phyloP scores from a whole-genome alignment of 2,113 vertebrate species.

The Grammomys dolichurus region DNA sequence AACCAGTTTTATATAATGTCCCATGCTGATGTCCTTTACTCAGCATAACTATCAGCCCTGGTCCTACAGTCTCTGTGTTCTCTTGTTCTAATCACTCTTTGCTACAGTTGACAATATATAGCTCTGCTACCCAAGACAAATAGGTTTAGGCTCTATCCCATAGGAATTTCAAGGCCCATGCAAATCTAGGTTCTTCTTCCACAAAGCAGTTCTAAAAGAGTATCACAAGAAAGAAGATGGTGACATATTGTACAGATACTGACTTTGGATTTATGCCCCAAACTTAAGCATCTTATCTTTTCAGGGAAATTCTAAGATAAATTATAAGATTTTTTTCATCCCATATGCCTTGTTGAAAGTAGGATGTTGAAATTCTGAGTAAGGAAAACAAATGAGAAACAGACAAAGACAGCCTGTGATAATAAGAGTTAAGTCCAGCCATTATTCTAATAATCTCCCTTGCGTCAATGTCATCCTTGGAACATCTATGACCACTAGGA shows the following conservation, averaged over 20 bases:
- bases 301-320: not conserved
- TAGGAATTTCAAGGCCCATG: not conserved
- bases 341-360: not conserved
- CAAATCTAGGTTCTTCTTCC: not conserved
- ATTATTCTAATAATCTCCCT: not conserved
- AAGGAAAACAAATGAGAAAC: constrained; percentile 13
- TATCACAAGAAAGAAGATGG: not conserved
- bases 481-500: not conserved
- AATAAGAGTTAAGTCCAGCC: not conserved
- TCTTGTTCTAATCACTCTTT: not conserved
- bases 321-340: not conserved
- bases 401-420: not conserved
- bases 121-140: not conserved
- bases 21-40: not conserved
- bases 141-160: not conserved
- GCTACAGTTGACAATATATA: not conserved
- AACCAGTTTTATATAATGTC: not conserved
- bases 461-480: not conserved
- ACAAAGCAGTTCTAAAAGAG: not conserved
- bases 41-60: not conserved
- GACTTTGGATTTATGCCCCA: not conserved
- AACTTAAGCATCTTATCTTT: not conserved
- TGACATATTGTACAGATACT: not conserved
- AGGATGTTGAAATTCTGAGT: not conserved
- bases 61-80: not conserved